Evolutionary conservation across 2,888 invertebrate genomes (phyloP).

Genomic region (Dolichopus griseipennis): DNA sequence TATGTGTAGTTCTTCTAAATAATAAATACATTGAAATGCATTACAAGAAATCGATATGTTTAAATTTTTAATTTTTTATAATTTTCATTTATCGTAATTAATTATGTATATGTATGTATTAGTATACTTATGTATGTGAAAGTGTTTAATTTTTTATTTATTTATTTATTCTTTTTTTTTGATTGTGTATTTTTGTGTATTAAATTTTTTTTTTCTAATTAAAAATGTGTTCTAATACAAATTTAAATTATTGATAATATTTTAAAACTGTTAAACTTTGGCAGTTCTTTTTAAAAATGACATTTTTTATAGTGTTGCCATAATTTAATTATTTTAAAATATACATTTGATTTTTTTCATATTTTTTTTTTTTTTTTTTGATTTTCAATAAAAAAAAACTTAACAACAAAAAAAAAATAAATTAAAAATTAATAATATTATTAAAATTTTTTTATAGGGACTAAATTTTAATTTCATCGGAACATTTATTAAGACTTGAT

Average conservation of each 20-base stretch:
- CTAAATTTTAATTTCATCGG: conserved; percentile 1
- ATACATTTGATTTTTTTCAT: too few relatives aligned
- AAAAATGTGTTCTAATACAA: too few relatives aligned
- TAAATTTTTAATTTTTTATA: background rate
- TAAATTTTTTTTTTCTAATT: too few relatives aligned
- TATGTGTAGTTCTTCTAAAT: background rate
- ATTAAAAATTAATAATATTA: background rate
- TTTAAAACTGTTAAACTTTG: too few relatives aligned
- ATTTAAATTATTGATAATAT: too few relatives aligned
- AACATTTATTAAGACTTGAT: conserved; percentile 2
- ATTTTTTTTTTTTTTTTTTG: too few relatives aligned
- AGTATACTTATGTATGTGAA: background rate
- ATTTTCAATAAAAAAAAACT: too few relatives aligned
- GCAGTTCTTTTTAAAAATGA: too few relatives aligned
- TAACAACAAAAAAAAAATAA: too few relatives aligned
- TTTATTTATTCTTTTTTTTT: background rate
- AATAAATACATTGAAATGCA: conserved; percentile 3
- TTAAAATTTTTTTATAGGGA: background rate
- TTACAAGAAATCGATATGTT: background rate
- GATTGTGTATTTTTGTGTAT: too few relatives aligned
- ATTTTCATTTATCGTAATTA: background rate
- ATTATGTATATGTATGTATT: background rate
- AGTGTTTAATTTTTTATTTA: background rate
- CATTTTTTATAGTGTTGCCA: too few relatives aligned
- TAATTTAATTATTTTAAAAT: too few relatives aligned